Evolutionary conservation across 2,888 invertebrate species (phyloP), one percentile per base, ranked within the genome.

Genomic region (Nephrotoma appendiculata): DNA sequence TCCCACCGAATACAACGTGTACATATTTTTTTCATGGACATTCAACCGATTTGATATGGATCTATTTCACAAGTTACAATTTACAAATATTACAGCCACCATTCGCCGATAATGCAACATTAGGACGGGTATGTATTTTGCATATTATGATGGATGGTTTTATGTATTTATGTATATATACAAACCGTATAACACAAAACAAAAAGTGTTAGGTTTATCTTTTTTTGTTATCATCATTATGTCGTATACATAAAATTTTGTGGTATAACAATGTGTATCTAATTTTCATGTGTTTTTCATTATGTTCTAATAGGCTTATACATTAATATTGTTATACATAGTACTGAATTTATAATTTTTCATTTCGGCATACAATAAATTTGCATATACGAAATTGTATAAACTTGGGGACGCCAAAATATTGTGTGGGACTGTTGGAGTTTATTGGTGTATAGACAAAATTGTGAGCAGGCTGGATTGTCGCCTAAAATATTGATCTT

Each of bases 1-100:
- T 97, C 89, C 96, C 97, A 19, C 96, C 96, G 0, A 96, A 96
- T 90, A 96, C 97, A 87, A 96, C 96, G 84, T 97, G 97, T 92
- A 95, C 95, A 43, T 97, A 97, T 94, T 95, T 94, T 88, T 96
- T 97, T 90, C 94, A 95, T 90, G 97, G 97, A 43, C 94, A 95
- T 88, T 94, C 95, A 92, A 94, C 95, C 86, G 97, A 97, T 90
- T 93, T 96, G 88, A 95, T 97, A 87, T 97, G 97, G 97, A 93
- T 97, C 88, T 97, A 96, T 91, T 97, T 97, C 91, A 94, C 96
- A 88, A 96, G 96, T 88, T 97, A 96, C 92, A 95, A 95, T 89
- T 95, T 96, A 89, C 94, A 96, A 90, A 95, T 96, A 88, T 92
- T 96, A 88, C 92, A 95, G 89, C 92, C 92, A 87, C 94, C 94